Conservation (phyloP, 2,888 invertebrate genomes). For the Dolichomitus sp. region DNA sequence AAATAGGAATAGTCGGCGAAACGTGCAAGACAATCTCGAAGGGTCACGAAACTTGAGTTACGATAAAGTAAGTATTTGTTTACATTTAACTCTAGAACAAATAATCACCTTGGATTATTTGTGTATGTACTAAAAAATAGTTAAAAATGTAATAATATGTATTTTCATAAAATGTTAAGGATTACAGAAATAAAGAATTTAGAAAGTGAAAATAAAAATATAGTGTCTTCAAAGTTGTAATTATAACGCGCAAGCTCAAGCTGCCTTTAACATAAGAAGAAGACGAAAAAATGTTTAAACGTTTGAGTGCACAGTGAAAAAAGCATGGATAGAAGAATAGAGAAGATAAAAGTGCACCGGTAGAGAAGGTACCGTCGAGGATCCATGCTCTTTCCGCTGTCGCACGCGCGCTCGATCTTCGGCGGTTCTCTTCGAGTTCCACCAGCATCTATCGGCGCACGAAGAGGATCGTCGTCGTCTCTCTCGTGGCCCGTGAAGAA, state of each 20-base stretch:
- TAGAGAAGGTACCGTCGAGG: slow-evolving; percentile 7
- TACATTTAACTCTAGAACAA: no score
- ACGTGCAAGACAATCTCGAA: neutral
- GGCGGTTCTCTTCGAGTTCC: slow-evolving; percentile 11
- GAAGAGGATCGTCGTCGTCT: slow-evolving; percentile 11
- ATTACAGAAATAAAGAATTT: no score
- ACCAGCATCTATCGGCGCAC: slow-evolving; percentile 18
- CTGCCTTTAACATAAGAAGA: neutral
- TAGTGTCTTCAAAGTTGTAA: neutral
- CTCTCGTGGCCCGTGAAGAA: slow-evolving; percentile 7
- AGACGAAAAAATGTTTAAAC: neutral
- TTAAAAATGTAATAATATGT: no score
- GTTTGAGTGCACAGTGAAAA: neutral
- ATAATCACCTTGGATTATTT: no score
- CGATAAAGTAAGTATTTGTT: neutral
- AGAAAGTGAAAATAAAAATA: neutral
- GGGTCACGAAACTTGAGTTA: neutral
- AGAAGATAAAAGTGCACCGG: neutral
- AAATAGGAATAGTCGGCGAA: slow-evolving; percentile 4
- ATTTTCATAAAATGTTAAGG: no score
- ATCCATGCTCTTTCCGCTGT: slow-evolving; percentile 17
- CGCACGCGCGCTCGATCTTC: slow-evolving; percentile 81
- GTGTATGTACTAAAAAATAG: no score
- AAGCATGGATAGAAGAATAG: neutral
- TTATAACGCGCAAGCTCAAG: neutral